Conservation (phyloP, 1,140 invertebrate species). For the Drosophila chauvacae region DNA sequence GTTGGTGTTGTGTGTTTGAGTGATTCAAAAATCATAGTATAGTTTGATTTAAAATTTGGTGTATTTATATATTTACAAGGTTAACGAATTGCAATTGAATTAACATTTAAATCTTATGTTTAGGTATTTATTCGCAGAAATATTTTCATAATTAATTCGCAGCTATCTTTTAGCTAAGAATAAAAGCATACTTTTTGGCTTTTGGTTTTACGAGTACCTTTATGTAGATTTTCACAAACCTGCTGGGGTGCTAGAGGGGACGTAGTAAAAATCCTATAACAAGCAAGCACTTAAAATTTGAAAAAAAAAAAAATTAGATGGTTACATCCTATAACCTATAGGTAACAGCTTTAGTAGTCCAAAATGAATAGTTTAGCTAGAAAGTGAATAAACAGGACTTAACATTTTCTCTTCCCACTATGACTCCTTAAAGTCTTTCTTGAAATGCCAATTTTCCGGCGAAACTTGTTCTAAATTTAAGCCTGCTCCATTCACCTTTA, state of each 20-base stretch:
- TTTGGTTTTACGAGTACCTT: background rate
- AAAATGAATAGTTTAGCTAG: background rate
- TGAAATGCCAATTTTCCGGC: background rate
- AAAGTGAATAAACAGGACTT: background rate
- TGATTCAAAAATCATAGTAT: background rate
- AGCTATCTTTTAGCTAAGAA: background rate
- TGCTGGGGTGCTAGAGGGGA: too few species aligned
- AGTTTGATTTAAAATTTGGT: background rate
- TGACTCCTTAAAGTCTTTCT: background rate
- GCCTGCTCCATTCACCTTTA: background rate
- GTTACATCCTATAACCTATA: too few species aligned
- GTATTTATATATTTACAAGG: too few species aligned
- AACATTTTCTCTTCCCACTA: background rate
- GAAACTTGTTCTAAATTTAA: background rate
- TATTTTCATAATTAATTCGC: background rate
- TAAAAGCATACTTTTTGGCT: conserved; percentile 22
- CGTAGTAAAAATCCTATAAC: too few species aligned
- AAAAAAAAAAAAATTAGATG: too few species aligned
- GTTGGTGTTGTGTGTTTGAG: background rate
- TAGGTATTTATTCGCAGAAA: background rate
- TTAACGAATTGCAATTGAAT: background rate
- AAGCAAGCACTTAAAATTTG: too few species aligned
- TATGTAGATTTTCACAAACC: background rate
- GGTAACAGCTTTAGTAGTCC: too few species aligned
- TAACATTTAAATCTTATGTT: background rate